These are phyloP conservation scores for Ophraella communa DNA, from an alignment of 2,888 invertebrate genomes.

Conservation along the genomic window DNA sequence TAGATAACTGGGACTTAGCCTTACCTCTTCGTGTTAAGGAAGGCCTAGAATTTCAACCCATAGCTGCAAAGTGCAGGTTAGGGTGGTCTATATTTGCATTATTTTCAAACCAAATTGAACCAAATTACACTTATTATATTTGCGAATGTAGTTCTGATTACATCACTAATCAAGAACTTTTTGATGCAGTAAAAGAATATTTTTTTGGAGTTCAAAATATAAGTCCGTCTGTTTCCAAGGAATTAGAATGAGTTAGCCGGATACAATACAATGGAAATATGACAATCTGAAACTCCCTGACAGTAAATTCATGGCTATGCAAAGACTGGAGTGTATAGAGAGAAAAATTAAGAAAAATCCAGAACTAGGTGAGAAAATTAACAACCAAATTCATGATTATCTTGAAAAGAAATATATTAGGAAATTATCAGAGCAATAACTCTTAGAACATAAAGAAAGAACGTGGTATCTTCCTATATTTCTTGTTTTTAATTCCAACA, in stretches of 20 bases:
- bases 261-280: constrained; percentile 38
- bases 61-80: constrained; percentile 34
- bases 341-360: constrained; percentile 27
- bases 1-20: constrained; percentile 18
- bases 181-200: constrained; percentile 14
- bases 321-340: too few species aligned
- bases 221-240: constrained; percentile 8
- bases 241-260: constrained; percentile 9
- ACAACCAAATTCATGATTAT: constrained; percentile 32
- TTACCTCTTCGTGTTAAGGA: constrained; percentile 14
- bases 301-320: constrained; percentile 30
- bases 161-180: constrained; percentile 3
- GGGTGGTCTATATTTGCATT: constrained; percentile 30
- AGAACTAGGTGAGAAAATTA: constrained; percentile 26
- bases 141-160: too few species aligned
- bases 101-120: too few species aligned
- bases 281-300: constrained; percentile 38
- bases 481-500: constrained; percentile 44
- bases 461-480: constrained; percentile 49
- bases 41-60: constrained; percentile 22
- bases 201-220: constrained; percentile 25
- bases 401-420: constrained; percentile 38
- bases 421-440: constrained; percentile 27
- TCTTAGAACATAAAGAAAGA: too few species aligned
- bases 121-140: too few species aligned